A percentile compares a stretch with the other conserved stretches of the same genome.
Conservation (phyloP, 2,113 vertebrate genomes). For the Nyctibius bracteatus region DNA sequence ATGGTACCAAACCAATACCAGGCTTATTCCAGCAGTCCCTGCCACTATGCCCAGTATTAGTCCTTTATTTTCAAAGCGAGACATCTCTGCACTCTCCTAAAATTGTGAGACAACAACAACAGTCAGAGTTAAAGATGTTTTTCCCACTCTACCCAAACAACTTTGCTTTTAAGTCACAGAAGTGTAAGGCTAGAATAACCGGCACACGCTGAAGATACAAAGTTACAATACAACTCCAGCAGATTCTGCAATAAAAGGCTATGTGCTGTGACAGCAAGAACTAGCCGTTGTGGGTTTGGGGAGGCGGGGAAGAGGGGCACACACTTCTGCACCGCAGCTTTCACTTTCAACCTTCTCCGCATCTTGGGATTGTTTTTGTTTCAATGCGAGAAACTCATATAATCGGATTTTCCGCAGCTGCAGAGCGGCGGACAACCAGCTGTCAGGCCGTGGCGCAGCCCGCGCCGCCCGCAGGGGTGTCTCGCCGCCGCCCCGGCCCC, state of each 20-base stretch:
- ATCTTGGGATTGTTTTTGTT: not conserved
- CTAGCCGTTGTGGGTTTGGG: not conserved
- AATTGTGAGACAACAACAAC: conserved; percentile 34
- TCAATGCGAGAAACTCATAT: not conserved
- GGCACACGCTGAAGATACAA: not conserved
- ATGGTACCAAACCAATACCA: conserved; percentile 81
- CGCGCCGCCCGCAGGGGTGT: not conserved
- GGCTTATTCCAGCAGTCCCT: conserved; percentile 85
- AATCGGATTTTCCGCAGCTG: not conserved
- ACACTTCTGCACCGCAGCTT: not conserved
- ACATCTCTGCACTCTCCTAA: conserved; percentile 78
- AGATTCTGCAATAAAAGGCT: not conserved
- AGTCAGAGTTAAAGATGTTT: not conserved
- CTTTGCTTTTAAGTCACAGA: not conserved
- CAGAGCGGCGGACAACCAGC: not conserved
- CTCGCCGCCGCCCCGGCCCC: not conserved
- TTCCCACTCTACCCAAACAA: not conserved
- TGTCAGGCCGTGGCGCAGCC: not conserved
- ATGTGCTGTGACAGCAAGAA: not conserved
- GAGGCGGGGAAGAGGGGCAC: not conserved
- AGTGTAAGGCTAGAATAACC: not conserved
- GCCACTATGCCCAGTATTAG: conserved; percentile 84
- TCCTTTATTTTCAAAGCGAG: conserved; percentile 78
- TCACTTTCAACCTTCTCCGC: not conserved
- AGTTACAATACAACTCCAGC: not conserved